Evolutionary conservation across 1,140 invertebrate species (phyloP).

Genomic region (Anthonomus grandis): DNA sequence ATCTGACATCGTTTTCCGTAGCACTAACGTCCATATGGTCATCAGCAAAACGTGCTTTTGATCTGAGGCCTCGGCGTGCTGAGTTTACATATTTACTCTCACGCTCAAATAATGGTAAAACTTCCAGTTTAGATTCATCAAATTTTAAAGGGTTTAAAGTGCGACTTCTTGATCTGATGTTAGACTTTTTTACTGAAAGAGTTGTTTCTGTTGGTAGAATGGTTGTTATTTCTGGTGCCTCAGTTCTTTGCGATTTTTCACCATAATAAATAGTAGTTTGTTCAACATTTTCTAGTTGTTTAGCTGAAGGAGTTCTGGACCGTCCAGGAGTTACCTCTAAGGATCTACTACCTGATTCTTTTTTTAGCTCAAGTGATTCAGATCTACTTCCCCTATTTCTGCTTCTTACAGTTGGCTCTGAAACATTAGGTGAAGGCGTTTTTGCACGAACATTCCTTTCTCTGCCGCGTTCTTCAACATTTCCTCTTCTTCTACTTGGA

Average conservation of each 20-base stretch:
- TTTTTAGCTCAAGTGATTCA: too few species aligned
- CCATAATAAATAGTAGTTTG: not conserved
- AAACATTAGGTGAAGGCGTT: too few species aligned
- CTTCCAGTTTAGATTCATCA: constrained; percentile 42
- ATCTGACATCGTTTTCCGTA: constrained; percentile 31
- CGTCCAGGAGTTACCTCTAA: not conserved
- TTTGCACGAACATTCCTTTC: not conserved
- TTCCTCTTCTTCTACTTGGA: not conserved
- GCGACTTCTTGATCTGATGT: constrained; percentile 17
- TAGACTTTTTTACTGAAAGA: not conserved
- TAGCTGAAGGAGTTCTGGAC: not conserved
- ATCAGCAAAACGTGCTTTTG: constrained; percentile 1
- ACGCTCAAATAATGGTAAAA: constrained; percentile 42
- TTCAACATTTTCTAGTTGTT: not conserved
- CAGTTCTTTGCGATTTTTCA: constrained; percentile 3
- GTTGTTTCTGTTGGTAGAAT: not conserved
- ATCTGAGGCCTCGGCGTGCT: constrained; percentile 4
- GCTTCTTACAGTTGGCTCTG: not conserved
- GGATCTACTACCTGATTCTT: not conserved
- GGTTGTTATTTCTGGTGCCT: constrained; percentile 1
- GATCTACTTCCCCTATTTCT: not conserved
- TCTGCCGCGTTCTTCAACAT: not conserved
- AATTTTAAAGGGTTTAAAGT: constrained; percentile 32
- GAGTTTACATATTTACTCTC: constrained; percentile 31
- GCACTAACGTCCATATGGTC: constrained; percentile 28